Evolutionary conservation across 2,888 invertebrate species (phyloP), one percentile per base, ranked within the genome.

Genomic region (Apantesis nais): DNA sequence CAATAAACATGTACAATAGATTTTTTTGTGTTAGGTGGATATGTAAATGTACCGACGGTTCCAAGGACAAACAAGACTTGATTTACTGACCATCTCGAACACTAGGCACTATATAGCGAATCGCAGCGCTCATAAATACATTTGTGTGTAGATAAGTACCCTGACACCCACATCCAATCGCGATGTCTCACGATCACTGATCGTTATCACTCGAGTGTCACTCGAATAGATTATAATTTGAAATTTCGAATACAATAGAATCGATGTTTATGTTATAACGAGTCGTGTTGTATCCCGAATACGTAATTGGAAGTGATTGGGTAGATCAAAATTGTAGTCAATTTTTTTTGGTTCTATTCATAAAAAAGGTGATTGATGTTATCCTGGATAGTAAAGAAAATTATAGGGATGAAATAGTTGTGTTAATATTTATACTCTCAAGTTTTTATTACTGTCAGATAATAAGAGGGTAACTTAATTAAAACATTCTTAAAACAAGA

Each of bases 121-220:
- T 76, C 77, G 63, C 63, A 67, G 70, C 67, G 73, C 39, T 48
- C 71, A 71, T 76, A 80, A 80, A 83, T 78, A 82, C 83, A 83
- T 79, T 78, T 74, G 76, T 79, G 73, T 78, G 74, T 75, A 74
- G 78, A 78, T 76, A 75, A 76, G 73, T 71, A 75, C 67, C 70
- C 81, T 80, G 86, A 85, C 86, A 84, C 90, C 90, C 90, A 90
- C 89, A 90, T 90, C 87, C 86, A 86, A 88, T 87, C 85, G 82
- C 79, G 81, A 80, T 84, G 84, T 81, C 82, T 83, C 85, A 79
- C 80, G 80, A 85, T 81, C 81, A 74, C 76, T 39, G 88, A 88
- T 88, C 74, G 82, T 85, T 86, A 89, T 88, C 89, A 78, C 72
- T 74, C 75, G 85, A 84, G 82, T 80, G 81, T 83, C 80, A 76